Evolutionary conservation across 2,113 vertebrate genomes (phyloP).

Genomic region (Ptyas mucosa): DNA sequence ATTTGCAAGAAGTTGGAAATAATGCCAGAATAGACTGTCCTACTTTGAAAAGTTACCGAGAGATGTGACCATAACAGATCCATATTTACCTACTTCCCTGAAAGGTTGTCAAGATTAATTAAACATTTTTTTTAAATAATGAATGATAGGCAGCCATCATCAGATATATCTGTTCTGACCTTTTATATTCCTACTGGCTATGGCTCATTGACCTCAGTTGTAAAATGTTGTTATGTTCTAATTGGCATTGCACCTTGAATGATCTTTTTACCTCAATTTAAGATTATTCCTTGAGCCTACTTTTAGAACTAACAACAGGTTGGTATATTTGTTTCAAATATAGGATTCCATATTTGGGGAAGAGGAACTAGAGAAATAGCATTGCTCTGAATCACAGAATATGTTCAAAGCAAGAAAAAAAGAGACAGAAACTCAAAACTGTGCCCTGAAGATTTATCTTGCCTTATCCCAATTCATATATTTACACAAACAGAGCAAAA

Average conservation of each 20-base stretch:
- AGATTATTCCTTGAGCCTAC: conserved; percentile 25
- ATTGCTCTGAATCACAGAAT: neutral
- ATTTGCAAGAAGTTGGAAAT: neutral
- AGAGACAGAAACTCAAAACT: neutral
- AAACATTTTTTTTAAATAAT: conserved; percentile 42
- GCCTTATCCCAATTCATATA: neutral
- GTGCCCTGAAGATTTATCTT: neutral
- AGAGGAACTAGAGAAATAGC: neutral
- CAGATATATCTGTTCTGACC: conserved; percentile 23
- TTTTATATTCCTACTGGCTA: conserved; percentile 44
- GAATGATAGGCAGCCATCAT: conserved; percentile 38
- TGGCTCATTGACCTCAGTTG: conserved; percentile 35
- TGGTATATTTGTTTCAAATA: conserved; percentile 3
- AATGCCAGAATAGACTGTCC: fast-evolving
- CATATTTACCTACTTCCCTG: conserved; percentile 3
- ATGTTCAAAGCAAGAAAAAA: neutral
- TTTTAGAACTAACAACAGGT: neutral
- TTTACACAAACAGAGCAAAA: neutral
- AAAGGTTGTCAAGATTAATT: conserved; percentile 40
- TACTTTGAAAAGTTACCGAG: conserved; percentile 18
- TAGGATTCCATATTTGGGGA: neutral
- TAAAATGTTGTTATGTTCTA: conserved; percentile 40
- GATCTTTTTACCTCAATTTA: conserved; percentile 44
- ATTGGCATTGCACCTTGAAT: conserved; percentile 42
- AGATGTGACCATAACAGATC: conserved; percentile 20